Conservation (phyloP, 1,140 invertebrate genomes). For the Nasonia giraulti region DNA sequence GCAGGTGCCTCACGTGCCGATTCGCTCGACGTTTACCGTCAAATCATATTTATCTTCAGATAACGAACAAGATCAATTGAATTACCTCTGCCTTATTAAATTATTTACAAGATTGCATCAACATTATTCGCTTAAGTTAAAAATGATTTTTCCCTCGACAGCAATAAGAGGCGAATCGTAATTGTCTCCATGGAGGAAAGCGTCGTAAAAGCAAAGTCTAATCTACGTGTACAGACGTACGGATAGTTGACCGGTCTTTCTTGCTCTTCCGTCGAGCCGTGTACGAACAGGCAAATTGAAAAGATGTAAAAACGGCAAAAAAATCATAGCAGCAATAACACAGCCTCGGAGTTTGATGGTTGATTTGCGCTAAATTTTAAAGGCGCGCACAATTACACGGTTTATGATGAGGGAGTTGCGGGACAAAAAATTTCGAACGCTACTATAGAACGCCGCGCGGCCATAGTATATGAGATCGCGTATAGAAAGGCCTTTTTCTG, state of each 20-base stretch:
- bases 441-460: too few species aligned
- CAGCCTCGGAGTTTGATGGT: background rate
- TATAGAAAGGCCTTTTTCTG: background rate
- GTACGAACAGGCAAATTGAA: background rate
- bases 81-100: too few species aligned
- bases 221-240: background rate
- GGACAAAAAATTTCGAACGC: background rate
- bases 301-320: background rate
- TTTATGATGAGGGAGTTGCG: background rate
- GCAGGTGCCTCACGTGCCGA: background rate
- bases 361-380: constrained; percentile 12
- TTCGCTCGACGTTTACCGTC: background rate
- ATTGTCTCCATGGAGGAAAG: background rate
- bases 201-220: background rate
- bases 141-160: background rate
- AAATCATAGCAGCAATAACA: background rate
- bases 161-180: background rate
- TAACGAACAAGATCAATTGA: too few species aligned
- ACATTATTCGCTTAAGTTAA: background rate
- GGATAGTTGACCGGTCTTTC: background rate
- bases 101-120: too few species aligned
- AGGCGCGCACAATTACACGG: background rate
- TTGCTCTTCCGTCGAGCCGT: background rate
- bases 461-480: background rate
- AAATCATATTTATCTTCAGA: background rate